Evolutionary conservation across 2,113 vertebrate species (phyloP).

Genomic region (Thermophis baileyi): DNA sequence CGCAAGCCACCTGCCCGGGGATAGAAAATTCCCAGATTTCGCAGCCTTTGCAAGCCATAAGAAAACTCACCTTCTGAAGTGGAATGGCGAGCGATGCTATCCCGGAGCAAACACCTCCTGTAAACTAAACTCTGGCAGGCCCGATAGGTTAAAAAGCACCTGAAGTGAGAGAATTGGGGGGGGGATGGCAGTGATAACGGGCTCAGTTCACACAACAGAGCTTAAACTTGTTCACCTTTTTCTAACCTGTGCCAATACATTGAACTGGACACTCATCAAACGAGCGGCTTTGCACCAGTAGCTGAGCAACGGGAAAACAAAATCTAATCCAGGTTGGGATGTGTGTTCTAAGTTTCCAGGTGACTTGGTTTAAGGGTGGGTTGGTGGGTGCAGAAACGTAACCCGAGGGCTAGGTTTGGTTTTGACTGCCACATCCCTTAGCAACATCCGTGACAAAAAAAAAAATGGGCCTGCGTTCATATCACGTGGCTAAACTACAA

Average conservation of each 20-base stretch:
- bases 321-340: not conserved
- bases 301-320: not conserved
- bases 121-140: conserved; percentile 93
- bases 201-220: not conserved
- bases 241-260: not conserved
- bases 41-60: not conserved
- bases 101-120: conserved; percentile 90
- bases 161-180: conserved; percentile 53
- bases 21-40: not conserved
- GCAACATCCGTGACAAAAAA: not conserved
- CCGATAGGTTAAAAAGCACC: conserved; percentile 94
- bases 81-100: conserved; percentile 87
- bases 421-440: not conserved
- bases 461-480: not conserved
- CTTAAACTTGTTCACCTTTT: not conserved
- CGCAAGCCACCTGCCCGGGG: not conserved
- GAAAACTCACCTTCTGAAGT: conserved; percentile 83
- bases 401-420: not conserved
- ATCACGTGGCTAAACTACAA: not conserved
- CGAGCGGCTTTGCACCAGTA: not conserved
- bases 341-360: not conserved
- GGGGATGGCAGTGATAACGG: not conserved
- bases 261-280: not conserved
- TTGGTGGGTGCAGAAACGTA: not conserved
- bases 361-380: not conserved